Evolutionary conservation across 2,113 vertebrate species (phyloP).

Genomic region (Piprites chloris): DNA sequence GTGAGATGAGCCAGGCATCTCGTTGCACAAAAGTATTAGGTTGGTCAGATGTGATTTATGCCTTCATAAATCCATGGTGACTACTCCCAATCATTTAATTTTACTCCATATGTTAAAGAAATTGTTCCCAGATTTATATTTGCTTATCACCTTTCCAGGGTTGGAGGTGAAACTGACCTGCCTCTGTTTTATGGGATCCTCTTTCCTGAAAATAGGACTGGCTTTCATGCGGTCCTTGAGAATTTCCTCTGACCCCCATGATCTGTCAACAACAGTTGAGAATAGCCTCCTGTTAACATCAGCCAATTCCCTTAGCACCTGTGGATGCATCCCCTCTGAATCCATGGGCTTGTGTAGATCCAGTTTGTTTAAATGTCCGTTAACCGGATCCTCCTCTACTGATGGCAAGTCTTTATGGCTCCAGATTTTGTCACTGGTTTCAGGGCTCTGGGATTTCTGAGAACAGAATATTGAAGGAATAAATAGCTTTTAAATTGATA

Average conservation of each 20-base stretch:
- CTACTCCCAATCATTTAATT: neutral
- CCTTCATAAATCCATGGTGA: neutral
- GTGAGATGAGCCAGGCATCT: neutral
- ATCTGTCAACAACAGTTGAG: neutral
- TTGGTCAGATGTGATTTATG: constrained; percentile 3
- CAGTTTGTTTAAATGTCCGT: neutral
- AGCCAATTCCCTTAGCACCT: neutral
- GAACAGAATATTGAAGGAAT: neutral
- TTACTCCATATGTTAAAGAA: neutral
- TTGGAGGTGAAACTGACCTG: neutral
- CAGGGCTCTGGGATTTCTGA: neutral
- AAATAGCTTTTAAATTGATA: neutral
- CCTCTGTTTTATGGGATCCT: neutral
- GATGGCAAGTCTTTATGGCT: neutral
- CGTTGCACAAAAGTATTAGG: neutral
- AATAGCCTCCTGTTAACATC: neutral
- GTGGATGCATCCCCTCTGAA: neutral
- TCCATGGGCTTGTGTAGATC: neutral
- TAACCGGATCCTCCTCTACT: neutral
- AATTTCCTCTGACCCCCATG: neutral
- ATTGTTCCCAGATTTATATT: neutral
- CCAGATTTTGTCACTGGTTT: neutral
- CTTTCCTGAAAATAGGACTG: neutral
- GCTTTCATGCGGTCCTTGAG: neutral
- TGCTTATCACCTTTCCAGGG: neutral